phyloP scores from a whole-genome alignment of 2,888 invertebrate genomes.

The Xiphydria camelus region DNA sequence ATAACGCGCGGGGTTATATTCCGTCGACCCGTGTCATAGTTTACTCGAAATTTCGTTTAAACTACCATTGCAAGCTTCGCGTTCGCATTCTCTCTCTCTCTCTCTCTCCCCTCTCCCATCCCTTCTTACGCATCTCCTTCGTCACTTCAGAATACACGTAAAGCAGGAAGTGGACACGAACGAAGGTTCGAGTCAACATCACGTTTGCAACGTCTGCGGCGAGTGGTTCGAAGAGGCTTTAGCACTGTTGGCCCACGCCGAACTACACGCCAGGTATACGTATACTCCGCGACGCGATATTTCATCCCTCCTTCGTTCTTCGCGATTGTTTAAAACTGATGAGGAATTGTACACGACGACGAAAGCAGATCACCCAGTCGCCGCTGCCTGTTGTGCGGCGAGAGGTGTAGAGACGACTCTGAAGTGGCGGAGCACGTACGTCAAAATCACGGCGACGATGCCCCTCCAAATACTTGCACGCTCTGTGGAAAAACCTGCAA shows the following conservation, averaged over 20 bases:
- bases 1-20: too few relatives aligned
- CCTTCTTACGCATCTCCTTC: too few relatives aligned
- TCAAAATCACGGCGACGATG: conserved; percentile 64
- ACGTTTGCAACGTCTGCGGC: conserved; percentile 80
- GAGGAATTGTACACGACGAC: not conserved
- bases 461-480: conserved; percentile 69
- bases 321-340: not conserved
- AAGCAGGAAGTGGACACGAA: conserved; percentile 50
- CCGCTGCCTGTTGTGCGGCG: conserved; percentile 69
- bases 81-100: too few relatives aligned
- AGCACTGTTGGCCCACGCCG: conserved; percentile 78
- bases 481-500: conserved; percentile 72
- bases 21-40: not conserved
- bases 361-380: conserved; percentile 50
- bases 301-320: not conserved
- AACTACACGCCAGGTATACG: conserved; percentile 68
- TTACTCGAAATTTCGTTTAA: not conserved
- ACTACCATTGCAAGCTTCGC: too few relatives aligned
- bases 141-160: conserved; percentile 55
- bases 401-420: conserved; percentile 66
- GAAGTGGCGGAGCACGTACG: conserved; percentile 68
- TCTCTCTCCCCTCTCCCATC: too few relatives aligned
- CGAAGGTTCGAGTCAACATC: conserved; percentile 55
- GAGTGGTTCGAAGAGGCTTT: conserved; percentile 76
- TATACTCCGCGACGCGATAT: conserved; percentile 19